phyloP scores from a whole-genome alignment of 2,888 invertebrate genomes.

The Agelastica alni region DNA sequence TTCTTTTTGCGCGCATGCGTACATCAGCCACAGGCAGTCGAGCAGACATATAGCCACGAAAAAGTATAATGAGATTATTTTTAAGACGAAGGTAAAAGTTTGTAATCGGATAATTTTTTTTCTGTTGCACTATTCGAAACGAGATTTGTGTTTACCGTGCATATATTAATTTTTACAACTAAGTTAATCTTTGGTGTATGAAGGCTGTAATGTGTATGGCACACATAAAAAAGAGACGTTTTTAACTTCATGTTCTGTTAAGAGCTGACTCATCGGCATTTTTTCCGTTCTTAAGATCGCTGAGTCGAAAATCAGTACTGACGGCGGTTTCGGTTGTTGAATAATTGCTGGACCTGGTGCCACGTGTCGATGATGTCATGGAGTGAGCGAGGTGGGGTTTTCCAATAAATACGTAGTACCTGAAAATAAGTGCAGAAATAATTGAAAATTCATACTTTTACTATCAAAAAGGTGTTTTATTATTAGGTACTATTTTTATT shows the following conservation, averaged over 20 bases:
- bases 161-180: conserved; percentile 1
- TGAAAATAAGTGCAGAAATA: no score
- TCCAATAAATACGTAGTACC: conserved; percentile 48
- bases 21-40: no score
- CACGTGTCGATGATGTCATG: conserved; percentile 36
- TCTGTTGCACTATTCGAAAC: no score
- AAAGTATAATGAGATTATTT: no score
- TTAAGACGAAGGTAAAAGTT: no score
- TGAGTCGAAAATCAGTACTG: conserved; percentile 24
- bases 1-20: no score
- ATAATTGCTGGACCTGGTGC: conserved; percentile 41
- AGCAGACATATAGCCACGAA: no score
- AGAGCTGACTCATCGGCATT: conserved; percentile 26
- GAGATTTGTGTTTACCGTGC: conserved; percentile 1
- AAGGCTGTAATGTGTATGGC: neutral
- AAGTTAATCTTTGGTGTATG: conserved; percentile 3
- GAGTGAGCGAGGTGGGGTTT: conserved; percentile 48
- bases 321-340: conserved; percentile 36
- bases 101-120: no score
- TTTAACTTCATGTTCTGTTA: conserved; percentile 13
- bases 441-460: no score
- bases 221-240: conserved; percentile 2
- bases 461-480: no score
- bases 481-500: no score
- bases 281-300: conserved; percentile 24